These are phyloP conservation scores for Scalopus aquaticus DNA, from an alignment of 2,113 vertebrate genomes.

Conservation along the genomic window DNA sequence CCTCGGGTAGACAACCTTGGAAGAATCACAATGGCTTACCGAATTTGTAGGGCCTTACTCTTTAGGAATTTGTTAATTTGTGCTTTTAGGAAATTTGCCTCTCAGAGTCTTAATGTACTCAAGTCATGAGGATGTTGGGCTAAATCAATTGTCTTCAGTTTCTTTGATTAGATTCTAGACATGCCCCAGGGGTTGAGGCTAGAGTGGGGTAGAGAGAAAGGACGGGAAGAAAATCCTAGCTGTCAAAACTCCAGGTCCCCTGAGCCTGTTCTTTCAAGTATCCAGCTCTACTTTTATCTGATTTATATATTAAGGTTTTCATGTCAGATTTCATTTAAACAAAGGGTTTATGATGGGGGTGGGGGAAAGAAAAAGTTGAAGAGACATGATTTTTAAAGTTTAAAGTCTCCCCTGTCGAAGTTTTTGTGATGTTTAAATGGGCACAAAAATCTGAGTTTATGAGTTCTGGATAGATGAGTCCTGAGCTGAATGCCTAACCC, in stretches of 20 bases:
- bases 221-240: neutral
- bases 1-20: neutral
- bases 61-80: neutral
- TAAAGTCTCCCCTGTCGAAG: neutral
- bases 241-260: neutral
- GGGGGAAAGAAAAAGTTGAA: neutral
- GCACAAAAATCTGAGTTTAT: neutral
- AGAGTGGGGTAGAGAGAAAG: neutral
- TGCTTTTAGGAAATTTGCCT: neutral
- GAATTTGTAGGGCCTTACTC: neutral
- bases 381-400: conserved; percentile 11
- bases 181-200: neutral
- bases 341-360: neutral
- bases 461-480: neutral
- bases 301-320: conserved; percentile 51
- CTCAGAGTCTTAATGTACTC: neutral
- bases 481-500: neutral
- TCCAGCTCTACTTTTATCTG: conserved; percentile 21
- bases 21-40: neutral
- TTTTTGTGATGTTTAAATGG: conserved; percentile 21
- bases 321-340: conserved; percentile 44
- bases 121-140: neutral
- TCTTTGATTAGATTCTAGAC: neutral
- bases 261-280: neutral
- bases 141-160: neutral